These are phyloP conservation scores for Planiliza haematocheilus DNA, from an alignment of 2,113 vertebrate species.

Conservation along the genomic window DNA sequence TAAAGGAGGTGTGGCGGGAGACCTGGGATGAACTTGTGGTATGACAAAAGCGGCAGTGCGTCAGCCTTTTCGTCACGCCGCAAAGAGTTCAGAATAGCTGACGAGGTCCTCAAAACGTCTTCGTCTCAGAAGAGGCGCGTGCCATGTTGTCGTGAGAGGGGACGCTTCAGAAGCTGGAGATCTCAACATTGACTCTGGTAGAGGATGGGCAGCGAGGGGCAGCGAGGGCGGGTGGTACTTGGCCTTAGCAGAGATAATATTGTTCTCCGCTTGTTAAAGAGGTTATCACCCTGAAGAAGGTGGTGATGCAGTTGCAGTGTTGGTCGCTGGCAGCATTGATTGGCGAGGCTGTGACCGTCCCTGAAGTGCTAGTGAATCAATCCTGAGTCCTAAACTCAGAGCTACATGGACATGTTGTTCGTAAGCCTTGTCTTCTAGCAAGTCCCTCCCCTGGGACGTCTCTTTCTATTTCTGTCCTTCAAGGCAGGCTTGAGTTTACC, in stretches of 20 bases:
- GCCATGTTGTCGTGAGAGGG: slow-evolving; percentile 1
- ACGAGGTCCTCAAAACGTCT: slow-evolving; percentile 18
- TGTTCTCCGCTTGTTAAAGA: slow-evolving; percentile 31
- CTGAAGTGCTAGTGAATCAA: slow-evolving; percentile 74
- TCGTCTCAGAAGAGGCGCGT: not conserved
- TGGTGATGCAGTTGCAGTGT: slow-evolving; percentile 50
- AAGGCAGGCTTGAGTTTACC: slow-evolving; percentile 54
- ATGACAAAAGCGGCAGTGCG: slow-evolving; percentile 43
- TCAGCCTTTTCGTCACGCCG: slow-evolving; percentile 19
- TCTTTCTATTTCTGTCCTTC: slow-evolving; percentile 65
- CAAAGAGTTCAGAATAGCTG: slow-evolving; percentile 20
- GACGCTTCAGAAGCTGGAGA: slow-evolving; percentile 20
- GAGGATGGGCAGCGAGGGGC: slow-evolving; percentile 11
- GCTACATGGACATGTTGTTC: slow-evolving; percentile 69
- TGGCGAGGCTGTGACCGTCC: slow-evolving; percentile 53
- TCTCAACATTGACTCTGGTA: slow-evolving; percentile 22
- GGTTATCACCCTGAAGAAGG: slow-evolving; percentile 42
- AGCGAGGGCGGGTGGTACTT: slow-evolving; percentile 13
- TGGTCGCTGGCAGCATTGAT: slow-evolving; percentile 72
- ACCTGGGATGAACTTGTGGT: slow-evolving; percentile 66
- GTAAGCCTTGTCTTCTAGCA: slow-evolving; percentile 42
- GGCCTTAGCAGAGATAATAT: slow-evolving; percentile 18
- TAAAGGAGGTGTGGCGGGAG: slow-evolving; percentile 56
- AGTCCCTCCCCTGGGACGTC: slow-evolving; percentile 56
- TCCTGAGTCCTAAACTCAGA: slow-evolving; percentile 54